Evolutionary conservation across 2,888 invertebrate genomes (phyloP), one percentile per base, ranked within the genome.

Genomic region (Lucinisca nassula): DNA sequence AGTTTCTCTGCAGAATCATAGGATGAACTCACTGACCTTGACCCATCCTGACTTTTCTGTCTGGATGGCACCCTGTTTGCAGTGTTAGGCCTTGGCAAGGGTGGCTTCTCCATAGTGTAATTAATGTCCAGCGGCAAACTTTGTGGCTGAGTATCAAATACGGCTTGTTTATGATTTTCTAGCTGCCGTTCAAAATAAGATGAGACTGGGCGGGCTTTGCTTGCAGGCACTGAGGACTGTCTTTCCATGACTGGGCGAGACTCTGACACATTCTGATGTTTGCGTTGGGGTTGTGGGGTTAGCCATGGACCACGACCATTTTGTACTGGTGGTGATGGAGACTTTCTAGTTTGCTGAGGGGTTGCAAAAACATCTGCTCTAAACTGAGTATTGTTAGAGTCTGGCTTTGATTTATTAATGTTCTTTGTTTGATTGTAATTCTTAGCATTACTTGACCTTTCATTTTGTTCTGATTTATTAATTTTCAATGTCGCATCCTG

Each of bases 281-380:
- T 92, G 30, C 93, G 82, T 32, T 84, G 84, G 12, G 92, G 94
- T 70, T 93, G 93, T 12, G 94, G 93, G 0, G 94, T 94, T 17
- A 87, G 89, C 88, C 88, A 92, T 17, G 72, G 79, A 21, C 72
- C 51, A 12, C 82, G 35, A 12, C 72, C 74, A 74, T 76, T 73
- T 17, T 45, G 79, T 27, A 85, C 80, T 3, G 87, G 87, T 0
- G 87, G 87, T 6, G 86, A 82, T 27, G 88, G 88, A 24, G 90
- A 90, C 55, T 75, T 84, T 24, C 88, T 75, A 4, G 75, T 58
- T 40, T 90, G 88, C 51, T 90, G 88, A 0, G 88, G 84, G 27
- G 88, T 88, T 8, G 88, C 79, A 30, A 84, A 90, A 12, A 84
- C 35, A 76, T 90, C 85, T 10, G 81, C 49, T 49, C 84, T 74